phyloP scores from a whole-genome alignment of 2,113 vertebrate genomes.

The Nymphicus hollandicus region DNA sequence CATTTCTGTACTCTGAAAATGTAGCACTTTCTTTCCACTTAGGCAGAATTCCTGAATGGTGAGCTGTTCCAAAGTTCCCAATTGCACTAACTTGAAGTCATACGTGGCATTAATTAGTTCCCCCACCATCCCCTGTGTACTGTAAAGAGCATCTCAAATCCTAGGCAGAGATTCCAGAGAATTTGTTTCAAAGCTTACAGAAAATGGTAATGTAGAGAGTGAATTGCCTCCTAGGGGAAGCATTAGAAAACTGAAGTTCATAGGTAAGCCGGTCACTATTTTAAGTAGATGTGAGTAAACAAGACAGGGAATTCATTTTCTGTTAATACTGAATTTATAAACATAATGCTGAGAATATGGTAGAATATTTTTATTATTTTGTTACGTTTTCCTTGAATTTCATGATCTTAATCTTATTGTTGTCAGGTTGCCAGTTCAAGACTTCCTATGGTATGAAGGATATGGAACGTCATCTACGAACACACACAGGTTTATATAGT shows the following conservation, averaged over 20 bases:
- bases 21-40: not conserved
- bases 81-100: not conserved
- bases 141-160: not conserved
- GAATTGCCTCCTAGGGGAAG: not conserved
- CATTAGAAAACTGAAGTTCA: not conserved
- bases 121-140: not conserved
- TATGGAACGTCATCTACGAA: slow-evolving; percentile 95
- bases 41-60: not conserved
- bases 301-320: not conserved
- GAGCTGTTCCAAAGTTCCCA: not conserved
- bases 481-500: slow-evolving; percentile 85
- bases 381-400: not conserved
- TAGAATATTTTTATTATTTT: not conserved
- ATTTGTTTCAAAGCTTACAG: not conserved
- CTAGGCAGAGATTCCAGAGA: not conserved
- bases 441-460: slow-evolving; percentile 98
- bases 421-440: slow-evolving; percentile 93
- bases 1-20: not conserved
- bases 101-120: not conserved
- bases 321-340: not conserved
- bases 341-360: not conserved
- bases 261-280: not conserved
- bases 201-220: not conserved
- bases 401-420: not conserved
- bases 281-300: not conserved